Evolutionary conservation across 2,113 vertebrate genomes (phyloP).

Genomic region (Campylomormyrus numenius): DNA sequence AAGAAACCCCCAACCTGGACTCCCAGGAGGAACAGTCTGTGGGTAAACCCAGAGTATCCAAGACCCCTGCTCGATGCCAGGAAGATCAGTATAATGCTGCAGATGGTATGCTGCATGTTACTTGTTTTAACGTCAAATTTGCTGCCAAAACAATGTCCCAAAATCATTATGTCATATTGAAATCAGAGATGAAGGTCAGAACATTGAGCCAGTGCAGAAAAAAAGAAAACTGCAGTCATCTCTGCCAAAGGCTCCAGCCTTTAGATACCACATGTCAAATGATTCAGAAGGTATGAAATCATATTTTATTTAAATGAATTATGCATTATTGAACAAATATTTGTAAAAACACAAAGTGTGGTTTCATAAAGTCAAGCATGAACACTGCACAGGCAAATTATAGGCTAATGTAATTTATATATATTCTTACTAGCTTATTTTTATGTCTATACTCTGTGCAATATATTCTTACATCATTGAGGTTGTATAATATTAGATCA

Average conservation of each 20-base stretch:
- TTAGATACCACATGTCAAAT: neutral
- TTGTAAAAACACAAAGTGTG: neutral
- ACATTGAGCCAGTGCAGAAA: no score
- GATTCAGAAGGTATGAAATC: neutral
- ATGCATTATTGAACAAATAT: neutral
- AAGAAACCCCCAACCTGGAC: no score
- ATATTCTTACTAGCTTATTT: neutral
- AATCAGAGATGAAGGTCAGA: no score
- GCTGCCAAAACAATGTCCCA: no score
- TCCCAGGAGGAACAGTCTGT: no score
- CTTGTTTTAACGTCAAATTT: no score
- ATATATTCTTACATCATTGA: neutral
- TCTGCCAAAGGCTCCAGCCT: neutral
- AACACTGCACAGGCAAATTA: neutral
- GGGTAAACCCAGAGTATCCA: no score
- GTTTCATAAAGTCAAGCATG: neutral
- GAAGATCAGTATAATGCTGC: no score
- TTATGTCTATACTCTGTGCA: neutral
- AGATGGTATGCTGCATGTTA: no score
- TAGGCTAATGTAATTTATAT: neutral
- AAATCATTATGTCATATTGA: no score
- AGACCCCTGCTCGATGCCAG: no score
- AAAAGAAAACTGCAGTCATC: neutral
- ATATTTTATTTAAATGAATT: neutral
- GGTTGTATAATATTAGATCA: neutral